phyloP scores from a whole-genome alignment of 2,797 vertebrate genomes.

The Gorsachius magnificus region DNA sequence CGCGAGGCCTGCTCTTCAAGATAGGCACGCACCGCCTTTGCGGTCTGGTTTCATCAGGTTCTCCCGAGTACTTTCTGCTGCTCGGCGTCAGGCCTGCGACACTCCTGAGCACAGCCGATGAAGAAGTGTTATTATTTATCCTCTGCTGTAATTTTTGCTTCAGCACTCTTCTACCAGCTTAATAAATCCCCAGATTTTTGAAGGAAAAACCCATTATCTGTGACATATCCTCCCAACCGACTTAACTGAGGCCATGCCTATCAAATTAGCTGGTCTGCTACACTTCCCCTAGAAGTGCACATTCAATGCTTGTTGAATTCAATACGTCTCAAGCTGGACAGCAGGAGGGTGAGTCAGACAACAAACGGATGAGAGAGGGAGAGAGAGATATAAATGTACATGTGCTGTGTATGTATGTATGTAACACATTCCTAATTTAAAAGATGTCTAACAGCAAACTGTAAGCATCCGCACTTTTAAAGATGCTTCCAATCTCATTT shows the following conservation, averaged over 20 bases:
- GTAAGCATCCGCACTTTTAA: neutral
- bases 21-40: neutral
- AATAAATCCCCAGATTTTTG: neutral
- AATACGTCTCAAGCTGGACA: neutral
- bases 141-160: neutral
- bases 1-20: neutral
- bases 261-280: neutral
- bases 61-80: neutral
- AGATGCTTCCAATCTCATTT: neutral
- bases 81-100: neutral
- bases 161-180: neutral
- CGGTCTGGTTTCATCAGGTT: neutral
- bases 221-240: neutral
- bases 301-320: neutral
- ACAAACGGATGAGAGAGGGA: neutral
- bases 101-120: neutral
- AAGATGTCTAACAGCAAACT: neutral
- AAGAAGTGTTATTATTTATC: neutral
- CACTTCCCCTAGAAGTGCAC: fast-evolving
- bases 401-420: neutral
- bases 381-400: neutral
- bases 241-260: neutral
- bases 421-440: neutral
- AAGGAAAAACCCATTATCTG: neutral
- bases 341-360: neutral